phyloP scores from a whole-genome alignment of 2,797 vertebrate species.

The Acanthornis magna region DNA sequence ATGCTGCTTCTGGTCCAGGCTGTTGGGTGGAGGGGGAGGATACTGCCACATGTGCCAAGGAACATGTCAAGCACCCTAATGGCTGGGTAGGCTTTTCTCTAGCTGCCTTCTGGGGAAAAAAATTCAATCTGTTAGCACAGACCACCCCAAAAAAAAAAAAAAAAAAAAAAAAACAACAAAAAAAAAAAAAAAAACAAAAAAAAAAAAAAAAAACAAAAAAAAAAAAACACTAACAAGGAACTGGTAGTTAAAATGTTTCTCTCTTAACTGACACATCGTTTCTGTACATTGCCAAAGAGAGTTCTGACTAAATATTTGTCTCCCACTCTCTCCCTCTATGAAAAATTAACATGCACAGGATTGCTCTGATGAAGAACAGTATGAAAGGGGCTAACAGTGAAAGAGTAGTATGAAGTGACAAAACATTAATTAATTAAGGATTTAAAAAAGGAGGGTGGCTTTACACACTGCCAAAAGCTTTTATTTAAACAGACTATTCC shows the following conservation, averaged over 20 bases:
- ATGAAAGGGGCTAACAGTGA: not conserved
- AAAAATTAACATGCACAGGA: constrained; percentile 11
- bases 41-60: rapidly evolving
- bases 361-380: not conserved
- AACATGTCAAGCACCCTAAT: not conserved
- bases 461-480: not conserved
- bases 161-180: no score
- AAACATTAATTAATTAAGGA: not conserved
- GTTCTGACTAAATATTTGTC: constrained; percentile 24
- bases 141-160: rapidly evolving
- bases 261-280: not conserved
- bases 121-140: not conserved
- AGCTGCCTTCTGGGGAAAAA: not conserved
- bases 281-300: not conserved
- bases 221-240: not conserved
- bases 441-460: not conserved
- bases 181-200: not conserved
- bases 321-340: not conserved
- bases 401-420: not conserved
- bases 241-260: not conserved
- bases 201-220: not conserved
- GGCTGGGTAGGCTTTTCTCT: not conserved
- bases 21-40: not conserved
- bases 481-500: constrained; percentile 29
- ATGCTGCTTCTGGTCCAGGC: not conserved